Evolutionary conservation across 2,113 vertebrate genomes (phyloP), one percentile per base, ranked within the genome.

Genomic region (Mystacornis crossleyi): DNA sequence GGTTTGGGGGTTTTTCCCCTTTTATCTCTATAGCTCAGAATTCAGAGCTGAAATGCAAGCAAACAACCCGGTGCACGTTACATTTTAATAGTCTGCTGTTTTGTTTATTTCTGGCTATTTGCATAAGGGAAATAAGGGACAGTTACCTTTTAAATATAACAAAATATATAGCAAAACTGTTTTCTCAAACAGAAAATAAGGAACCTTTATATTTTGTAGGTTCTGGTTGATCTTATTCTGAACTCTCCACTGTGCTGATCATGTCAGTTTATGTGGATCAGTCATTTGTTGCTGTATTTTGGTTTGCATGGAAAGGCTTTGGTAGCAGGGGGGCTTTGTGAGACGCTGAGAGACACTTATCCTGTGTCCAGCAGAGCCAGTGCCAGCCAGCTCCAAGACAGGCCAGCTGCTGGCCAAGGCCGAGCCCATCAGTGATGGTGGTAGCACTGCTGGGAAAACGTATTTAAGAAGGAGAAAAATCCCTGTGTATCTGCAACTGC

Each of bases 361-460:
- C 26, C 28, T 36, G 7, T n/a, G 40, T 81, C 54, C 4, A 2
- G 20, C 23, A 60, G 26, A 86, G 54, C 23, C 26, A 61, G 15
- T 10, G 21, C 26, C 60, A 72, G 51, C 25, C 9, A 4, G 34
- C 23, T 50, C 61, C 26, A 53, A 25, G 26, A 36, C 4, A 42
- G 47, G 67, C 5, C 18, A 0, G 0, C 53, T 34, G 31, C 45
- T 91, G 53, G 66, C 45, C 53, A 24, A 60, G 60, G 31, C 25
- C 0, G 1, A 80, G 53, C 53, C 29, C 53, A 42, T 8, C 25
- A 53, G n/a, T 0, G 8, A 47, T 51, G 47, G 51, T 15, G 28
- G 18, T 1, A 66, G 40, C 7, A 7, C 31, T 33, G 26, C 67
- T 17, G 8, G 31, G 34, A 48, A 31, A 47, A 34, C 0, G 2